Percentiles rank a stretch among this genome's conserved stretches.
Conservation (phyloP, 2,888 invertebrate species). For the Cetonia aurata region DNA sequence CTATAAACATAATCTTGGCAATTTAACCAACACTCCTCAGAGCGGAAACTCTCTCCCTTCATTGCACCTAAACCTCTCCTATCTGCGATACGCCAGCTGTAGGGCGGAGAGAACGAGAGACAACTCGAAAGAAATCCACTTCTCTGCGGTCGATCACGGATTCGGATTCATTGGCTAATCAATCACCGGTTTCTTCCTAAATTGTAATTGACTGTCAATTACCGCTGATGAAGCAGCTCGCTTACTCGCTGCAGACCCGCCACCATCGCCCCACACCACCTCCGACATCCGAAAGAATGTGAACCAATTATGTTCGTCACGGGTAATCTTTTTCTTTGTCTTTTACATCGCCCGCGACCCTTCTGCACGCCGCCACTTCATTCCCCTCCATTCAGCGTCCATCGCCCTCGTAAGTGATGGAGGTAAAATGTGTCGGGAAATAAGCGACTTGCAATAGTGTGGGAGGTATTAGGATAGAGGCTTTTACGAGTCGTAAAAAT, state of each 20-base stretch:
- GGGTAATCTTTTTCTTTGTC: constrained; percentile 37
- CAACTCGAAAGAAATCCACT: constrained; percentile 49
- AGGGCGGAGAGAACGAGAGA: constrained; percentile 15
- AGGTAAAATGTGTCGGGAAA: constrained; percentile 4
- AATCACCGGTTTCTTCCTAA: constrained; percentile 57
- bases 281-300: constrained; percentile 50
- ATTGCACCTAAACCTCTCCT: background rate
- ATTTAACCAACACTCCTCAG: no score
- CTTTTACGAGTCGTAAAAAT: no score
- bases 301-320: constrained; percentile 52
- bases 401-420: background rate
- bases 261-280: constrained; percentile 44
- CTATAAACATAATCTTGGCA: no score
- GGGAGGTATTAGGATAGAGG: no score
- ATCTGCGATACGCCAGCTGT: background rate
- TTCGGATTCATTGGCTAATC: constrained; percentile 56
- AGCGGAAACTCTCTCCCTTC: background rate
- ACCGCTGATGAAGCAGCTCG: constrained; percentile 55
- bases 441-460: no score
- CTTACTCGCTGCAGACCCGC: constrained; percentile 44
- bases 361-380: background rate
- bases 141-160: constrained; percentile 53
- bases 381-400: constrained; percentile 1
- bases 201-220: constrained; percentile 60
- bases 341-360: constrained; percentile 20